These are phyloP conservation scores for Entomobrya proxima DNA, from an alignment of 2,888 invertebrate genomes.

Conservation along the genomic window DNA sequence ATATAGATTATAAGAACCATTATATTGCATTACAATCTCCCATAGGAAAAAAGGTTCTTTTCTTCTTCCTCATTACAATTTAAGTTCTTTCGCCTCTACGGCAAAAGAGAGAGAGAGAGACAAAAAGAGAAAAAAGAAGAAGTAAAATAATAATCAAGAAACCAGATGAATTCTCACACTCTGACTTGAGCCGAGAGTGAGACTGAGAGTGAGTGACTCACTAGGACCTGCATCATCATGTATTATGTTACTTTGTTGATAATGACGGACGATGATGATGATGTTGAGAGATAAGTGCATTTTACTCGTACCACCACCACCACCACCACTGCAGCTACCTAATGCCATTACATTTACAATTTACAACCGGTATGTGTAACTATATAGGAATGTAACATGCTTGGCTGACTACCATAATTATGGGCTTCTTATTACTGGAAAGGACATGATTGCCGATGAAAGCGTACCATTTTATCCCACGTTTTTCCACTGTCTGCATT, in stretches of 20 bases:
- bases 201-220: slow-evolving; percentile 62
- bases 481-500: slow-evolving; percentile 35
- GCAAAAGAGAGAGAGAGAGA: slow-evolving; percentile 38
- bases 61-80: slow-evolving; percentile 63
- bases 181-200: slow-evolving; percentile 47
- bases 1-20: background rate
- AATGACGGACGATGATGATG: slow-evolving; percentile 26
- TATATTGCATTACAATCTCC: background rate
- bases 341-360: background rate
- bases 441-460: slow-evolving; percentile 62
- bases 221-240: slow-evolving; percentile 61
- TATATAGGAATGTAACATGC: slow-evolving; percentile 49
- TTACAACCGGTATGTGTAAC: slow-evolving; percentile 18
- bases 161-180: slow-evolving; percentile 68
- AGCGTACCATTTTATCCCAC: slow-evolving; percentile 65
- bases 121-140: slow-evolving; percentile 21
- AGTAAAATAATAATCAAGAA: slow-evolving; percentile 55
- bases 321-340: background rate
- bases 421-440: slow-evolving; percentile 63
- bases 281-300: slow-evolving; percentile 51
- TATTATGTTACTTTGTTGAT: slow-evolving; percentile 54
- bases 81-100: slow-evolving; percentile 64
- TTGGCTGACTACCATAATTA: slow-evolving; percentile 61
- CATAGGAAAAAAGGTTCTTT: slow-evolving; percentile 49
- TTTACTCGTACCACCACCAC: slow-evolving; percentile 24